Evolutionary conservation across 2,113 vertebrate genomes (phyloP), one percentile per base, ranked within the genome.

Genomic region (Tychaedon coryphoeus): DNA sequence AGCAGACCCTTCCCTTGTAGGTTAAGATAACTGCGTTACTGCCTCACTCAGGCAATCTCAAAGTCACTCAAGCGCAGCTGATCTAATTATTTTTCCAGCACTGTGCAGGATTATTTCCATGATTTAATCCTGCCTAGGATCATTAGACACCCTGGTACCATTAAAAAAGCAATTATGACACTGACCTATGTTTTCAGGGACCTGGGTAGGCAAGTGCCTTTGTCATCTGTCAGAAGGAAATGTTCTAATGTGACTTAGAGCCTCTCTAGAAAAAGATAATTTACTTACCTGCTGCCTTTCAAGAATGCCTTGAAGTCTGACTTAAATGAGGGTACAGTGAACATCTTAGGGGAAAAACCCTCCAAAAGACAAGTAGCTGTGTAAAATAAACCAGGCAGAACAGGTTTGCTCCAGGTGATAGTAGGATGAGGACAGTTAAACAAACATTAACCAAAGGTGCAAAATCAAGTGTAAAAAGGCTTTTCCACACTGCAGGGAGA

Each of bases 71-170:
- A 74, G 74, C 72, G 51, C 18, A 24, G 40, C 43, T 91, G 28
- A 97, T 91, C 67, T 71, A 65, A 91, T 95, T 92, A 71, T 64
- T 90, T 83, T 67, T 40, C 45, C 79, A 84, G 86, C 43, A 24
- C 48, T 71, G 50, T 4, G 58, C 71, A 76, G 50, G 34, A 54
- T 87, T 66, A 84, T 70, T 71, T 60, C 78, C 61, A 28, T 93
- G 83, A 96, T 95, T 95, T 85, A 92, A 96, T 95, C 84, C 61
- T 8, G 5, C 47, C 94, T 4, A 25, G 88, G 70, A 81, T 89
- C 89, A 92, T 89, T 45, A 93, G 89, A 78, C 40, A 36, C 72
- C 19, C 1, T 1, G 10, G 60, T 77, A 56, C 56, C 1, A 0
- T 40, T 26, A 86, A 83, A 57, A 14, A 74, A 74, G 85, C 69